These are phyloP conservation scores for Zeuzera pyrina DNA, from an alignment of 2,888 invertebrate species.

Conservation along the genomic window DNA sequence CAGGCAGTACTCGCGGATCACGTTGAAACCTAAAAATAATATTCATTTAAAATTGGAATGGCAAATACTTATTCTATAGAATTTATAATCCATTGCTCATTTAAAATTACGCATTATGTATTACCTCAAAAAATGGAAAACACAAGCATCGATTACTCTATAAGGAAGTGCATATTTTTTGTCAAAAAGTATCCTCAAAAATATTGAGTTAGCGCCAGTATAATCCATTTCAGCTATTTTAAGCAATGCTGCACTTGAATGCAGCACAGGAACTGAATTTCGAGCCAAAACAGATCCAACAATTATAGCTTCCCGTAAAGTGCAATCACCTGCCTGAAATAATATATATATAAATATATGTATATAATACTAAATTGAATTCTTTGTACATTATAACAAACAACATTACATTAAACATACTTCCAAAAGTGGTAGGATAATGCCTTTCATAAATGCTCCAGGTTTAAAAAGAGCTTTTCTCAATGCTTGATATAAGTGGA, in stretches of 20 bases:
- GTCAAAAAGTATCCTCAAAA: slow-evolving; percentile 93
- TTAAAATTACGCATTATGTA: too few species aligned
- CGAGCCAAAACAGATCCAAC: slow-evolving; percentile 92
- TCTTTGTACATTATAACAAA: not conserved
- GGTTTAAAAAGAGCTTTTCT: slow-evolving; percentile 96
- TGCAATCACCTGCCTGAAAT: slow-evolving; percentile 89
- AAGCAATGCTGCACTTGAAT: slow-evolving; percentile 94
- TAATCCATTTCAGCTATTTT: slow-evolving; percentile 99
- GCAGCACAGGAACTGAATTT: slow-evolving; percentile 93
- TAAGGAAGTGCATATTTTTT: slow-evolving; percentile 98
- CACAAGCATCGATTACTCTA: slow-evolving; percentile 93
- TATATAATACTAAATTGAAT: not conserved
- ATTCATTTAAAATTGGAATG: not conserved
- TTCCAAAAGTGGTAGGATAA: slow-evolving; percentile 80
- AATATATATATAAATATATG: slow-evolving; percentile 5
- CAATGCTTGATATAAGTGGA: slow-evolving; percentile 95
- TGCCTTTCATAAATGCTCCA: slow-evolving; percentile 97
- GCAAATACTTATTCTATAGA: not conserved
- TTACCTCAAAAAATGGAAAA: slow-evolving; percentile 94
- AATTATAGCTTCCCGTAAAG: slow-evolving; percentile 95
- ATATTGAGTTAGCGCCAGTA: slow-evolving; percentile 95
- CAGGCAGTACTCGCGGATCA: slow-evolving; percentile 89
- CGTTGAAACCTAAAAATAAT: slow-evolving; percentile 79
- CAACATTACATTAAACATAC: slow-evolving; percentile 29
- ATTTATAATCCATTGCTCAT: not conserved